These are phyloP conservation scores for Gopherus flavomarginatus DNA, from an alignment of 2,113 vertebrate genomes.

Conservation along the genomic window DNA sequence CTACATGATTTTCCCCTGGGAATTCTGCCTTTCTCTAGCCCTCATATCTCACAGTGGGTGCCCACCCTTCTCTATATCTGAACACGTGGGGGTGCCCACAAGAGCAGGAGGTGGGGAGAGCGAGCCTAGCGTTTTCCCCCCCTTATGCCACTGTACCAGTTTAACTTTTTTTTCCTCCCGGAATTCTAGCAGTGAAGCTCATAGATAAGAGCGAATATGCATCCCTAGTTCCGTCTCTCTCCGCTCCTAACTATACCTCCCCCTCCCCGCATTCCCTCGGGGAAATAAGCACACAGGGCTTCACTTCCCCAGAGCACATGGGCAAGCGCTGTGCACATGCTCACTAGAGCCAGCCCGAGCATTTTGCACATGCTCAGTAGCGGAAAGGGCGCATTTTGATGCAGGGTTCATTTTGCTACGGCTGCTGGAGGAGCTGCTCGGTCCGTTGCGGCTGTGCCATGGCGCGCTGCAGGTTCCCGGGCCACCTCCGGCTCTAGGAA, in stretches of 20 bases:
- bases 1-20: not conserved
- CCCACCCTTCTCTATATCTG: not conserved
- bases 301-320: not conserved
- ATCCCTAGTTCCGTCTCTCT: too few relatives aligned
- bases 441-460: not conserved
- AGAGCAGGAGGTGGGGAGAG: not conserved
- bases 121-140: not conserved
- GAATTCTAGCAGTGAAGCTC: not conserved
- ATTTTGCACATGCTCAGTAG: conserved; percentile 63
- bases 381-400: conserved; percentile 17
- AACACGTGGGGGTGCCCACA: not conserved
- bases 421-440: not conserved
- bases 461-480: not conserved
- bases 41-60: not conserved
- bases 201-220: not conserved
- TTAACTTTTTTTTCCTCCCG: not conserved
- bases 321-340: conserved; percentile 43
- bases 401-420: not conserved
- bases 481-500: not conserved
- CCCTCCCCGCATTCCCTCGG: too few relatives aligned
- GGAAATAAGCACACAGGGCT: not conserved
- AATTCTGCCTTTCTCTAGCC: not conserved
- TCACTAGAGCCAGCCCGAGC: not conserved
- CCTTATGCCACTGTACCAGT: not conserved
- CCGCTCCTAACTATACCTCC: too few relatives aligned